Evolutionary conservation across 2,888 invertebrate species (phyloP).

Genomic region (Synergus gifuensis): DNA sequence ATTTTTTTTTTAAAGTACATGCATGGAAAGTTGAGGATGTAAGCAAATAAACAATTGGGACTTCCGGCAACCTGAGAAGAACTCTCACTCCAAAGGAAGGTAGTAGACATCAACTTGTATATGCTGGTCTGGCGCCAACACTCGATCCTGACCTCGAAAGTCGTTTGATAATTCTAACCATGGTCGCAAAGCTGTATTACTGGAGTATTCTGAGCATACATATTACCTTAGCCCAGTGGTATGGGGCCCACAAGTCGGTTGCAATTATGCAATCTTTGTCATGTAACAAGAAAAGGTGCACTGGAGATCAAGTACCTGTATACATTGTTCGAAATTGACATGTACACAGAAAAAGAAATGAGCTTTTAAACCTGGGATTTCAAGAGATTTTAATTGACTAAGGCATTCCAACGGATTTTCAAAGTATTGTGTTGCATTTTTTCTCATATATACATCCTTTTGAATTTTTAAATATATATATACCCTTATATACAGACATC

Average conservation of each 20-base stretch:
- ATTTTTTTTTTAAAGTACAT: neutral
- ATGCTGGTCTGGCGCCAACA: slow-evolving; percentile 50
- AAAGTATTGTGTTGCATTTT: too few relatives aligned
- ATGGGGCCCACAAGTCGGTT: slow-evolving; percentile 46
- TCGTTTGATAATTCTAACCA: slow-evolving; percentile 70
- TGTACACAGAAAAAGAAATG: neutral
- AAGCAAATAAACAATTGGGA: slow-evolving; percentile 65
- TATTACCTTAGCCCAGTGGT: slow-evolving; percentile 56
- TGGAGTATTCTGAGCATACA: slow-evolving; percentile 63
- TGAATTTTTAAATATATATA: too few relatives aligned
- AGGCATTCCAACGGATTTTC: too few relatives aligned
- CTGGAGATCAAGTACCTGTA: neutral
- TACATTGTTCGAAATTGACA: neutral
- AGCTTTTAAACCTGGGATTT: neutral
- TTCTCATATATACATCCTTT: too few relatives aligned
- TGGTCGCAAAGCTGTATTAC: slow-evolving; percentile 62
- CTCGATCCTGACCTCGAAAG: slow-evolving; percentile 73
- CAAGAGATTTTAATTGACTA: too few relatives aligned
- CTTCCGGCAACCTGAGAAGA: slow-evolving; percentile 64
- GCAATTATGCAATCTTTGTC: slow-evolving; percentile 54
- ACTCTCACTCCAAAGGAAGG: slow-evolving; percentile 54
- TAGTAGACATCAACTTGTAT: slow-evolving; percentile 51
- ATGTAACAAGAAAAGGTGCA: slow-evolving; percentile 22
- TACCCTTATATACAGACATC: too few relatives aligned
- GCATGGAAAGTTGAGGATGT: slow-evolving; percentile 42